Evolutionary conservation across 1,140 invertebrate genomes (phyloP).

Genomic region (Micrasema minimum): DNA sequence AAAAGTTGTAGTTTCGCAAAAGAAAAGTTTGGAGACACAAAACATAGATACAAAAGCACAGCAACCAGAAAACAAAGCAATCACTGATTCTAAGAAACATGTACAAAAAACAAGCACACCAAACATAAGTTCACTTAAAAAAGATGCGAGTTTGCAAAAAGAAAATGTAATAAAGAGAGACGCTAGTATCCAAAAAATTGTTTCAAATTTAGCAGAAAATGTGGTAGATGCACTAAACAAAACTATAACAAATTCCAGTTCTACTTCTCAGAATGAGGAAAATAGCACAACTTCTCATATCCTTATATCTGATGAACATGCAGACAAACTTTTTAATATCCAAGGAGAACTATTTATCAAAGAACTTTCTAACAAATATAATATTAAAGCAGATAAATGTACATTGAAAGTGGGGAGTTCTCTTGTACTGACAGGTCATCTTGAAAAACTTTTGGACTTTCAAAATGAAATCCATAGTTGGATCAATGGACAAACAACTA

Average conservation of each 20-base stretch:
- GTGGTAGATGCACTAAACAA: not conserved
- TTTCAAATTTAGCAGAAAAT: not conserved
- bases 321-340: not conserved
- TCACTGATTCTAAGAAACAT: too few species aligned
- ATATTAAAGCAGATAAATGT: conserved; percentile 16
- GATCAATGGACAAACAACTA: conserved; percentile 6
- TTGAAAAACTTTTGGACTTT: conserved; percentile 21
- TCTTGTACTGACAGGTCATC: conserved; percentile 11
- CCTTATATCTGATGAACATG: conserved; percentile 20
- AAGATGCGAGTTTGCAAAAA: not conserved
- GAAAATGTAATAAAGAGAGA: not conserved
- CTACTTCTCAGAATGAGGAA: not conserved
- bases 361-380: conserved; percentile 17
- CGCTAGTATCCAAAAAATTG: not conserved
- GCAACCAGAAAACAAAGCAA: too few species aligned
- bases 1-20: conserved; percentile 9
- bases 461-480: conserved; percentile 34
- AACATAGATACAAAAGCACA: too few species aligned
- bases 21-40: not conserved
- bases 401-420: conserved; percentile 4
- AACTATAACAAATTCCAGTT: not conserved
- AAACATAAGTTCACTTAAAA: too few species aligned
- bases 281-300: conserved; percentile 23
- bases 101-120: too few species aligned
- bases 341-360: conserved; percentile 31